Conservation (phyloP, 2,113 vertebrate species). For the Parus major region DNA sequence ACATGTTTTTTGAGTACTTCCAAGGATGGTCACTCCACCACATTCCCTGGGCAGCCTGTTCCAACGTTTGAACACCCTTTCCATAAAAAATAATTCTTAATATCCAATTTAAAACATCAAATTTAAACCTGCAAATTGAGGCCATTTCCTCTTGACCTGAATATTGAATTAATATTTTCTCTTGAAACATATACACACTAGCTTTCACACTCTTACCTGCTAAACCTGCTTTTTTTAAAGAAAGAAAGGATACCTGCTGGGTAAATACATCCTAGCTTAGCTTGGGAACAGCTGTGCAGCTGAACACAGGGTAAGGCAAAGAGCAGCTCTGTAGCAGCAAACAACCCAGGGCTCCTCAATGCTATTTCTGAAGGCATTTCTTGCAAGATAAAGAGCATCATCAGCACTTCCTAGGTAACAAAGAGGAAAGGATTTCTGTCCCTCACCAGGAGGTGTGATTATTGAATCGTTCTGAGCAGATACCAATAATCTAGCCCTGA, state of each 20-base stretch:
- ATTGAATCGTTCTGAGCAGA: background rate
- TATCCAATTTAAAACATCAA: background rate
- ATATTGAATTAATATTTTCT: background rate
- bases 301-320: background rate
- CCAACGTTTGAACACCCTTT: background rate
- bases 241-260: background rate
- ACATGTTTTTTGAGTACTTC: background rate
- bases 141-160: rapidly evolving
- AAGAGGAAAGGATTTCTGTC: background rate
- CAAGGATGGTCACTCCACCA: too few relatives aligned
- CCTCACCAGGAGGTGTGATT: background rate
- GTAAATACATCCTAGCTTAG: background rate
- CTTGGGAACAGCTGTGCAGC: background rate
- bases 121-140: background rate
- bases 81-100: background rate
- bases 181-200: background rate
- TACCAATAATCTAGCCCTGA: background rate
- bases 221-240: background rate
- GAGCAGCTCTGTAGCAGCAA: background rate
- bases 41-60: background rate
- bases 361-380: background rate
- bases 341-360: background rate
- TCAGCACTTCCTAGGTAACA: background rate
- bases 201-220: background rate
- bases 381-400: background rate